Base-by-base conservation (phyloP, 1,140 invertebrate genomes). In the Aethina tumida region DNA sequence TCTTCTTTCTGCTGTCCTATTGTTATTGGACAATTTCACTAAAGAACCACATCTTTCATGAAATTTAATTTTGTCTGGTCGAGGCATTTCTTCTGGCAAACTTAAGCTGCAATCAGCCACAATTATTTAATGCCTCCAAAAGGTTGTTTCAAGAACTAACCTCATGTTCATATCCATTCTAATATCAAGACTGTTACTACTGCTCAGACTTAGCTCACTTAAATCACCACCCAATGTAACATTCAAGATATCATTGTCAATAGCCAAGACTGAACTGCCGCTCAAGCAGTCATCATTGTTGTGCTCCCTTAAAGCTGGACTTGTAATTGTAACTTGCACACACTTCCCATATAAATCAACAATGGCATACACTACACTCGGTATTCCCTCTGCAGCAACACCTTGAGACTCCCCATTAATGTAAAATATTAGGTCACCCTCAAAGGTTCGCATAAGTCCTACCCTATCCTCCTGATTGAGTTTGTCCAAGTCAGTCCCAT, bases 311-410 rank as follows among this genome's bases (percentile, higher is more conserved):
- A 53, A 41, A 9, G 45, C 43, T 5, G 59, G 58, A 38, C 51
- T 58, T 16, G 70, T 72, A 42, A 79, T 67, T 7, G 79, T 80
- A 6, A 95, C 80, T 70, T 94, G 89, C 5, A 87, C 81, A 67
- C 89, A 94, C 62, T 92, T 90, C 2, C 89, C 90, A 63, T 92
- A 95, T 56, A 97, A 68, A 66, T 94, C 88, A 15, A 95, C 74
- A 8, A 96, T 77, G 5, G 84, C 90, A 71, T 79, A 94, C 9
- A 95, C 69, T 24, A 70, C 65, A 9, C 69, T 52, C 14, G 89
- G 88, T 44, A 95, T 68, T 51, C 79, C 77, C 45, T 69, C 71
- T 1, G 81, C 84, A 1, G 89, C 90, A 28, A 89, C 66, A 7
- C 91, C 91, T 64, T 93, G 85, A 15, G 86, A 84, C 38, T 81